Base-by-base conservation (phyloP, 2,113 vertebrate genomes). In the Nanorana parkeri region DNA sequence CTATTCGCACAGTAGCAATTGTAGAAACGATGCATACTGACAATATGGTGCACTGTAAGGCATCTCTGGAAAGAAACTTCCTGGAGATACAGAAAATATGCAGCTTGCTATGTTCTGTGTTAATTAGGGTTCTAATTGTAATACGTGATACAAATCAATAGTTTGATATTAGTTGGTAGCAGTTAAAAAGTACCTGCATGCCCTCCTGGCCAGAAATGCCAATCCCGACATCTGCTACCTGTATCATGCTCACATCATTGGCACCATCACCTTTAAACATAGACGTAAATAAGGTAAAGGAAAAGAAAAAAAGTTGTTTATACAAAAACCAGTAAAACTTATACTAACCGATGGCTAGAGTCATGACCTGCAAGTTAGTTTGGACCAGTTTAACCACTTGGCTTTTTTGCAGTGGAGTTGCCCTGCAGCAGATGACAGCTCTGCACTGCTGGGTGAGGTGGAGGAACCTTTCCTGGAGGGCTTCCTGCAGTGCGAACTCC, bases 211-310 rank as follows among this genome's bases (percentile, higher is more conserved):
- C 95, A 0, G 90, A 94, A 85, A 96, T 93, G 21, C 95, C 95
- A 61, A 96, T 87, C 32, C 95, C 95, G 19, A 85, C 86, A 75
- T 96, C 91, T 77, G 95, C 95, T 77, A 94, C 88, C 47, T 96
- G 95, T 84, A 96, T 96, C 95, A 96, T 96, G 73, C 95, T 95
- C 54, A 96, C 95, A 36, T 96, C 95, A 73, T 96, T 96, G 83
- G 95, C 95, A 71, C 95, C 95, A 41, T 96, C 95, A 88, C 95
- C 95, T 96, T 83, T 3, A 4, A 52, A 58, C n/a, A 69, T 20
- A 61, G 83, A 64, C 1, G 63, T 47, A 52, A 24, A 2, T 52
- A 6, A 23, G 21, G 13, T 10, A 28, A 5, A 15, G 61, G 1
- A 6, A 64, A 28, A 2, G 0, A 29, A 26, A 26, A 61, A 61